Evolutionary conservation across 1,140 invertebrate genomes (phyloP).

Genomic region (Aphis gossypii): DNA sequence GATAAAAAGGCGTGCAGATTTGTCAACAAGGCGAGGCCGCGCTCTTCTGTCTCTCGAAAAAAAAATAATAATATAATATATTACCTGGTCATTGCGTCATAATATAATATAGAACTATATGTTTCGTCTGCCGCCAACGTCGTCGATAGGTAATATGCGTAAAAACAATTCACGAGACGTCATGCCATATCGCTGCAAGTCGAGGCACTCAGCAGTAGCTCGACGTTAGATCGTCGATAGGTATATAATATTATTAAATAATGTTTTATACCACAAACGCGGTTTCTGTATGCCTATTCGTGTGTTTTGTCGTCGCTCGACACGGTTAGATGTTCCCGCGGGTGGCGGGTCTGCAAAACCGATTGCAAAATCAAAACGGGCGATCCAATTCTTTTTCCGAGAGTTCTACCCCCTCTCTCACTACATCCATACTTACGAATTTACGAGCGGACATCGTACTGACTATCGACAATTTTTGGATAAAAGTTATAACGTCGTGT

Average conservation of each 20-base stretch:
- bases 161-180: not conserved
- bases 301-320: too few species aligned
- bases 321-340: too few species aligned
- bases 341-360: too few species aligned
- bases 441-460: not conserved
- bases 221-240: too few species aligned
- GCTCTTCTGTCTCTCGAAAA: not conserved
- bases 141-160: too few species aligned
- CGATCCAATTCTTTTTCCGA: too few species aligned
- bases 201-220: too few species aligned
- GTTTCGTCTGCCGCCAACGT: not conserved
- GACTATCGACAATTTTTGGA: not conserved
- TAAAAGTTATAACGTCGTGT: not conserved
- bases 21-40: constrained; percentile 46
- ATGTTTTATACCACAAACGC: not conserved
- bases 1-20: constrained; percentile 40
- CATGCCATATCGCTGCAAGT: not conserved
- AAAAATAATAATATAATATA: not conserved
- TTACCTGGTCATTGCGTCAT: not conserved
- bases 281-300: not conserved
- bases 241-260: too few species aligned
- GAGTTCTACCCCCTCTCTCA: not conserved
- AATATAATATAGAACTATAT: not conserved
- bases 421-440: not conserved
- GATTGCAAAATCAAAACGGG: too few species aligned